Evolutionary conservation across 37 sponge, comb jelly and placozoan species (phyloP).

Genomic region (Eunapius fragilis): DNA sequence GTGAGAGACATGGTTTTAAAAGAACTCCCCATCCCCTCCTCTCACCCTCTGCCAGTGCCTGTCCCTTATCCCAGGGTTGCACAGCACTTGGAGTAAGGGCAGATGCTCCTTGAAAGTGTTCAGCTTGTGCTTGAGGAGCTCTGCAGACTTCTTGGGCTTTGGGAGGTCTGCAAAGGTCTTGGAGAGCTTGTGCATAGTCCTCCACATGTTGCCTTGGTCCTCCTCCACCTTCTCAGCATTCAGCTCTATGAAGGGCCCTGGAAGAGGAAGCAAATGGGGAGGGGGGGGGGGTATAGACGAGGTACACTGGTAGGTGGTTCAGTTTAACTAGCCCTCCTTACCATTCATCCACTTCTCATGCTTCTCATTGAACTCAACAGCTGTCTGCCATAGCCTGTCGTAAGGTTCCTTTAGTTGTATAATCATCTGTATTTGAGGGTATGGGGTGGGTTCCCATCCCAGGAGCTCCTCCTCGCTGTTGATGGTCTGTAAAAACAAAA

Average conservation of each 20-base stretch:
- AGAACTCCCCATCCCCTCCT: no score
- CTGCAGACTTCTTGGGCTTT: conserved; percentile 83
- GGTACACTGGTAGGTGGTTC: background rate
- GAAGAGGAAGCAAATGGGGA: background rate
- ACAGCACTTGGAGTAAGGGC: conserved; percentile 87
- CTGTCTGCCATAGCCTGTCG: conserved; percentile 94
- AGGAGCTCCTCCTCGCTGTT: conserved; percentile 97
- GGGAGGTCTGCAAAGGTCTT: conserved; percentile 86
- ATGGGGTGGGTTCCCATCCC: conserved; percentile 86
- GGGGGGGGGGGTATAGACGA: background rate
- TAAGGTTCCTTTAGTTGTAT: conserved; percentile 82
- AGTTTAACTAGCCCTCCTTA: background rate
- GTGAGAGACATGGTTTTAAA: background rate
- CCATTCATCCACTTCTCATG: conserved; percentile 97
- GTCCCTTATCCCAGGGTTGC: conserved; percentile 94
- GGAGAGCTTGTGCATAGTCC: conserved; percentile 91
- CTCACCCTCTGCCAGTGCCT: conserved; percentile 92
- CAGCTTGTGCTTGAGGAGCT: conserved; percentile 82
- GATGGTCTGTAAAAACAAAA: conserved; percentile 48
- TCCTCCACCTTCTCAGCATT: conserved; percentile 94
- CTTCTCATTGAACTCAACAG: conserved; percentile 75
- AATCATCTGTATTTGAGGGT: conserved; percentile 86
- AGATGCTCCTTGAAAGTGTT: conserved; percentile 92
- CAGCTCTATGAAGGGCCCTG: conserved; percentile 88
- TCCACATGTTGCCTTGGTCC: conserved; percentile 89